Base-by-base conservation (phyloP, 2,888 invertebrate species). In the Stegophylla sp. region DNA sequence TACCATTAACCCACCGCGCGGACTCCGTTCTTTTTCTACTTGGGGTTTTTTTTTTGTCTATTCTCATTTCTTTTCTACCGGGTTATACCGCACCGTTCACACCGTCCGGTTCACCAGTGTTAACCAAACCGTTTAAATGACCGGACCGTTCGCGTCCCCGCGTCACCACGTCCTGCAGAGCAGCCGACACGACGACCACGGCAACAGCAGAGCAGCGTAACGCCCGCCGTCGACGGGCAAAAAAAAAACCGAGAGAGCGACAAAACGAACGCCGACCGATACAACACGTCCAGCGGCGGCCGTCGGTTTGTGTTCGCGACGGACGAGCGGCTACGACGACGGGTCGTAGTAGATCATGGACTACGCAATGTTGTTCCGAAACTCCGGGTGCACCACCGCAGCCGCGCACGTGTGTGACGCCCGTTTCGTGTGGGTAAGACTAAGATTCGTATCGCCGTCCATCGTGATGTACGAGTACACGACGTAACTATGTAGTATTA, bases 51-150 rank as follows among this genome's bases (percentile, higher is more conserved):
- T 34, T n/a, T 9, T 3, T 28, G 48, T 34, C 15, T 53, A 10
- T 43, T 43, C 10, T n/a, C 34, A 20, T 64, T 20, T 43, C 23
- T 64, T 20, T 43, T 13, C n/a, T 41, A 12, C 41, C 41, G 20
- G n/a, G 64, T 41, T n/a, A n/a, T n/a, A 43, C 20, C 41, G 64
- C n/a, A n/a, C 64, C 3, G 41, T 28, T 59, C 26, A 28, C n/a
- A 17, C 28, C 73, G 51, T n/a, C 76, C 51, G 17, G 63, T 12
- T n/a, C n/a, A 20, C 56, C 71, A 79, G 79, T 79, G 69, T 61
- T 51, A 51, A 71, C 34, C 79, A 71, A 79, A 79, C 79, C 79
- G 71, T 71, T 61, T 34, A 41, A 48, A 79, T 59, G 77, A 77
- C 67, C 28, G 67, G 77, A 56, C 28, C 59, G 43, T 17, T 51